phyloP scores from a whole-genome alignment of 2,888 invertebrate species.

The Drosophila yooni region DNA sequence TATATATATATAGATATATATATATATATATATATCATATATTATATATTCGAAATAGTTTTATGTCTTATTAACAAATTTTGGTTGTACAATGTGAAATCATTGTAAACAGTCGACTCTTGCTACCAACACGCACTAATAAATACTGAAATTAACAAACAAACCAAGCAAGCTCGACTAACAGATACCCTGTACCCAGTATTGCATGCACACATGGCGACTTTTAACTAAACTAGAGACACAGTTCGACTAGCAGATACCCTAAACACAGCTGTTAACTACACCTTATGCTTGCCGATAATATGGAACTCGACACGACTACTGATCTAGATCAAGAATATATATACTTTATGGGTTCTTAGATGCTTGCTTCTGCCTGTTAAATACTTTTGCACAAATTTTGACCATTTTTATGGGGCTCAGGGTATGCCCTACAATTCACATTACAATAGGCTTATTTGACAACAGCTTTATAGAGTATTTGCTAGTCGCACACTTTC shows the following conservation, averaged over 20 bases:
- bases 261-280: background rate
- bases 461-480: background rate
- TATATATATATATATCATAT: background rate
- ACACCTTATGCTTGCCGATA: background rate
- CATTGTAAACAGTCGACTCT: background rate
- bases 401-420: background rate
- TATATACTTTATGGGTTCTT: rapidly evolving
- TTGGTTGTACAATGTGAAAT: background rate
- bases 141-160: background rate
- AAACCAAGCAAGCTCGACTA: background rate
- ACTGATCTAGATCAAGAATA: background rate
- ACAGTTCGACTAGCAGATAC: background rate
- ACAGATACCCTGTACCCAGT: background rate
- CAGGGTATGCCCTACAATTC: background rate
- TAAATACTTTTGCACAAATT: background rate
- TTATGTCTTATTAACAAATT: background rate
- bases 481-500: background rate
- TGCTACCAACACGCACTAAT: background rate
- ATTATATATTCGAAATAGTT: background rate
- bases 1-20: background rate
- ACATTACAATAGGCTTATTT: background rate
- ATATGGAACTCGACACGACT: background rate
- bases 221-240: background rate
- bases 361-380: background rate
- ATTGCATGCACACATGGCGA: rapidly evolving